These are phyloP conservation scores for Vireo altiloquus DNA, from an alignment of 2,113 vertebrate species.

Conservation along the genomic window DNA sequence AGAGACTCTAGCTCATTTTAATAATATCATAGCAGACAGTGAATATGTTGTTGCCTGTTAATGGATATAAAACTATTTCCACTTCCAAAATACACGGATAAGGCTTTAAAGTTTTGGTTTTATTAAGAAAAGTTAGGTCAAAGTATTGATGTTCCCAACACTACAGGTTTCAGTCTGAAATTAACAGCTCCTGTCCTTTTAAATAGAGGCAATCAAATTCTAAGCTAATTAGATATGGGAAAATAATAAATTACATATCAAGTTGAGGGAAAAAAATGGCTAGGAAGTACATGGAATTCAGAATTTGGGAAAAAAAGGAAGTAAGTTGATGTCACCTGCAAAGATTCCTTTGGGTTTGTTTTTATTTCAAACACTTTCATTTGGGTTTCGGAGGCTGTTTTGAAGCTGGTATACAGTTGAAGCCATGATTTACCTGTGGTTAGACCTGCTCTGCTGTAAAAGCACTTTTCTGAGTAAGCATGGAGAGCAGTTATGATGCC, in stretches of 20 bases:
- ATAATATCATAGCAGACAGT: constrained; percentile 64
- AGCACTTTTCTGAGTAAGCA: not conserved
- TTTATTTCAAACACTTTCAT: not conserved
- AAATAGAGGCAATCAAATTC: constrained; percentile 63
- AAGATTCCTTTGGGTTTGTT: not conserved
- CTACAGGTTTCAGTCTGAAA: constrained; percentile 61
- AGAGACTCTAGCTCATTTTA: constrained; percentile 52
- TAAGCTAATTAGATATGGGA: constrained; percentile 66
- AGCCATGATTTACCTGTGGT: not conserved
- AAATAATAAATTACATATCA: constrained; percentile 50
- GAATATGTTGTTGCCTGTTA: constrained; percentile 74
- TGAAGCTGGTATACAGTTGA: not conserved
- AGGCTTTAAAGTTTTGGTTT: constrained; percentile 64
- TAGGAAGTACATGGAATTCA: constrained; percentile 24
- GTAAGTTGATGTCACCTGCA: not conserved
- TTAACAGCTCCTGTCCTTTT: constrained; percentile 67
- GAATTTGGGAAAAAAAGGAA: not conserved
- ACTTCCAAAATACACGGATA: constrained; percentile 49
- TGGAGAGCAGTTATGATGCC: not conserved
- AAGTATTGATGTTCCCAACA: constrained; percentile 76
- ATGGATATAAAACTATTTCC: constrained; percentile 68
- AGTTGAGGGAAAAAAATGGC: not conserved
- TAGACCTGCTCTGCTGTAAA: not conserved
- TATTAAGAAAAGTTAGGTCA: constrained; percentile 68
- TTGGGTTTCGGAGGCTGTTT: not conserved